Evolutionary conservation across 2,113 vertebrate species (phyloP), one percentile per base, ranked within the genome.

Genomic region (Alligator mississippiensis): DNA sequence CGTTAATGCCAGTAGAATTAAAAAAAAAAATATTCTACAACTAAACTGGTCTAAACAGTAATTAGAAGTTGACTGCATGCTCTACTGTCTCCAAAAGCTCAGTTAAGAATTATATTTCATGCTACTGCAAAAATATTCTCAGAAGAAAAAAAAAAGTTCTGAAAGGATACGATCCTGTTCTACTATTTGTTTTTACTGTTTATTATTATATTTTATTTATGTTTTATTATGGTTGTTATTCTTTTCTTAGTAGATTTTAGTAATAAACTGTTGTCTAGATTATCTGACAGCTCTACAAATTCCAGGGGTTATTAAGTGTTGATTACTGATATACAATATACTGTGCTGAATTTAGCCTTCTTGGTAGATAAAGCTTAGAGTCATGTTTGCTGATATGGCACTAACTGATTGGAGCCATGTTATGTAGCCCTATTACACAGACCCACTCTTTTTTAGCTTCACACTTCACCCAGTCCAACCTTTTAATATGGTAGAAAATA

Each of bases 401-500:
- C 28, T 92, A 91, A 59, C 18, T 58, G 18, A 57, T 24, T 61
- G n/a, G n/a, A 78, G 12, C 25, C 28, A 74, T 9, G 66, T 3
- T 19, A 30, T 15, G 14, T 66, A 34, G 3, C 80, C 77, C 61
- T 76, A 6, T 7, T 30, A 22, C 78, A 58, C 18, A 60, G 4
- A 47, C 55, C 60, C 3, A 2, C 11, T 84, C 15, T 18, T 77
- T 66, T 8, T 5, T 34, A 76, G 59, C 57, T 70, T 77, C 64
- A 82, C 1, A 2, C 10, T 2, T 80, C 57, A 64, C 4, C 24
- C 9, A 76, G 24, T 83, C 7, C 30, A 88, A 78, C 34, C 8
- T 91, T 61, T 92, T 90, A 95, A 84, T 87, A 55, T 72, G 14
- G 30, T n/a, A 79, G 64, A 89, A 90, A 89, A 14, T 55, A 92